phyloP scores from a whole-genome alignment of 2,113 vertebrate species.

The Eretmochelys imbricata region DNA sequence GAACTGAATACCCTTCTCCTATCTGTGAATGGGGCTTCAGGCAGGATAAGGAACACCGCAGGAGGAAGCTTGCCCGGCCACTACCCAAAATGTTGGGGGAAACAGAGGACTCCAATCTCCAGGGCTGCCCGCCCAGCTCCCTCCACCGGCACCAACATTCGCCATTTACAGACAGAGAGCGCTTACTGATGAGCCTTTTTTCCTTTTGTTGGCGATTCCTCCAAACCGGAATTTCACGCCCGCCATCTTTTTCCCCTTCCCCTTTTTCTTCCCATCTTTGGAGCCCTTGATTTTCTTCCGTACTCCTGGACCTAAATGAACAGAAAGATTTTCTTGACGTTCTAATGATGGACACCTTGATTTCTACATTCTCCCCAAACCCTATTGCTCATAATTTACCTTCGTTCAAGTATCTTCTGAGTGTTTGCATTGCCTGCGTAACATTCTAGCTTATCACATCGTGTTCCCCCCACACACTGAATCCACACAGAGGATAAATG shows the following conservation, averaged over 20 bases:
- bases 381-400: neutral
- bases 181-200: slow-evolving; percentile 94
- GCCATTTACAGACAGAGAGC: accelerated
- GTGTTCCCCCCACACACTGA: neutral
- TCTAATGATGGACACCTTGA: neutral
- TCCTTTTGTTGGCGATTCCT: slow-evolving; percentile 90
- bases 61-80: accelerated
- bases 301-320: slow-evolving; percentile 89
- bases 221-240: slow-evolving; percentile 91
- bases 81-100: neutral
- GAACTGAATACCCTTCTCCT: neutral
- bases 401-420: neutral
- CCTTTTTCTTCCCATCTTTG: slow-evolving; percentile 93
- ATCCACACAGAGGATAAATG: accelerated
- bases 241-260: slow-evolving; percentile 89
- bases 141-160: accelerated
- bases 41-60: neutral
- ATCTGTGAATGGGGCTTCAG: neutral
- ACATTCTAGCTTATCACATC: neutral
- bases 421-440: neutral
- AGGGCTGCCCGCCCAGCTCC: neutral
- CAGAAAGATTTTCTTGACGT: neutral
- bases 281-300: slow-evolving; percentile 89
- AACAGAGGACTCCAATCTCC: neutral
- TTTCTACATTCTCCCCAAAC: neutral